These are phyloP conservation scores for Amphilophus citrinellus DNA, from an alignment of 2,113 vertebrate species.

Conservation along the genomic window DNA sequence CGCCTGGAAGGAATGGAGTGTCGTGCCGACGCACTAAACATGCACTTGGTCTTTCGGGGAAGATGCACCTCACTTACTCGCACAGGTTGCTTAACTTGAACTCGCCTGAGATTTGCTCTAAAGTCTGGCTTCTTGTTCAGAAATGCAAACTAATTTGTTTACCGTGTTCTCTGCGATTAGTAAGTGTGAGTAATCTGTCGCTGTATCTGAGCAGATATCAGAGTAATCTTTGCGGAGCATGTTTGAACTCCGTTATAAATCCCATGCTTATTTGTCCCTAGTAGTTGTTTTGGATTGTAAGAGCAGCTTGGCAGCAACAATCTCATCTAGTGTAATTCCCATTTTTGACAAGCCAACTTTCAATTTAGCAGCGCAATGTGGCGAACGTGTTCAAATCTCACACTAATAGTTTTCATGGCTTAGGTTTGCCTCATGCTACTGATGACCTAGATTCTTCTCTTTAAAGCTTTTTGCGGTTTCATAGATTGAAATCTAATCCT, in stretches of 20 bases:
- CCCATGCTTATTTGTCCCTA: background rate
- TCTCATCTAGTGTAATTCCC: conserved; percentile 26
- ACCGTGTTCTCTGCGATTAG: background rate
- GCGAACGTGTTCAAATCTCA: background rate
- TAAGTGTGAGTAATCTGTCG: background rate
- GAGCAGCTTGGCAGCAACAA: conserved; percentile 17
- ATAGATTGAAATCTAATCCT: conserved; percentile 14
- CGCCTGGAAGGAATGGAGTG: conserved; percentile 21
- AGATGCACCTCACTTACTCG: background rate
- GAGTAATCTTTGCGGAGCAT: background rate
- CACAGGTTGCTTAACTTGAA: background rate
- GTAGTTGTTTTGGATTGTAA: conserved; percentile 23
- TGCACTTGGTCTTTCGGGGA: background rate
- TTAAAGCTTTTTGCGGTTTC: background rate
- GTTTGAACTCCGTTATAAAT: conserved; percentile 16
- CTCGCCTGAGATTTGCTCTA: background rate
- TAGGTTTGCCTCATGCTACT: background rate
- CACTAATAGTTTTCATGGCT: background rate
- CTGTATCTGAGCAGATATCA: conserved; percentile 15
- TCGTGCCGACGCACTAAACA: conserved; percentile 33
- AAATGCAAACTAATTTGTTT: conserved; percentile 14
- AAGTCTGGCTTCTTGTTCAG: conserved; percentile 6
- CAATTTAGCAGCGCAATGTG: background rate
- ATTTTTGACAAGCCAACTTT: conserved; percentile 12
- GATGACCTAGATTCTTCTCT: conserved; percentile 9